Percentiles rank a stretch among this genome's conserved stretches.
Conservation (phyloP, 92 coral and sea anemone species). For the Actinernus sp. region DNA sequence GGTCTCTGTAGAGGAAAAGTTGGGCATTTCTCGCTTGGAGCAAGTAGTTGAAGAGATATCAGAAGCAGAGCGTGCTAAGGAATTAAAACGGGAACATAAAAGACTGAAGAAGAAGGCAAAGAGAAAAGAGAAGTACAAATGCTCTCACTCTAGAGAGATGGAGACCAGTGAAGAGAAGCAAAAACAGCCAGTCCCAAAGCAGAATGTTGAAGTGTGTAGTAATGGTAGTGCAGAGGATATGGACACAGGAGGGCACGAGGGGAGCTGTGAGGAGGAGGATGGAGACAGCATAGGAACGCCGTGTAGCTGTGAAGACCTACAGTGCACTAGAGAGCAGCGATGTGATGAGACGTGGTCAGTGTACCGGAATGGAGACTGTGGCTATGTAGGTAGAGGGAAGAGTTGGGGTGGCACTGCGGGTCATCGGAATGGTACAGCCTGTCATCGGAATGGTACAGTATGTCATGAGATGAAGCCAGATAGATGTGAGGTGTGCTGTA, state of each 20-base stretch:
- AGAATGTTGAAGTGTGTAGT: conserved; percentile 45
- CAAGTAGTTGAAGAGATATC: conserved; percentile 98
- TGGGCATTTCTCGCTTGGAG: conserved; percentile 95
- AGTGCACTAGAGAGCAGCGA: conserved; percentile 40
- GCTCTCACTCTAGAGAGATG: conserved; percentile 33
- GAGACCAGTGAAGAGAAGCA: conserved; percentile 39
- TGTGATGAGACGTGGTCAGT: conserved; percentile 28
- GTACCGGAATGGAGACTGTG: conserved; percentile 71
- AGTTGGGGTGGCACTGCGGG: conserved; percentile 37
- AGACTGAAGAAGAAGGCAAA: conserved; percentile 91
- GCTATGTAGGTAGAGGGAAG: conserved; percentile 57
- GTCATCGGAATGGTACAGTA: conserved; percentile 33
- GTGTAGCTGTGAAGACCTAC: conserved; percentile 78
- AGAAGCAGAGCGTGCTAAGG: conserved; percentile 92
- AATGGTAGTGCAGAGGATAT: conserved; percentile 68
- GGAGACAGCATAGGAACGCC: conserved; percentile 75
- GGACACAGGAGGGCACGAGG: conserved; percentile 59
- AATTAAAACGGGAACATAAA: conserved; percentile 89
- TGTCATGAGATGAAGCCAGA: conserved; percentile 29
- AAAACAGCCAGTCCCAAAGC: conserved; percentile 34
- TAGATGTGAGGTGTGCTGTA: conserved; percentile 15
- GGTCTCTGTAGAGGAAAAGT: conserved; percentile 97
- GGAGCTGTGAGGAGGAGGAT: conserved; percentile 87
- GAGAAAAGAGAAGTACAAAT: conserved; percentile 91
- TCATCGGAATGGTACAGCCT: conserved; percentile 30